These are phyloP conservation scores for Rhinoderma darwinii DNA, from an alignment of 2,113 vertebrate genomes.

Conservation along the genomic window DNA sequence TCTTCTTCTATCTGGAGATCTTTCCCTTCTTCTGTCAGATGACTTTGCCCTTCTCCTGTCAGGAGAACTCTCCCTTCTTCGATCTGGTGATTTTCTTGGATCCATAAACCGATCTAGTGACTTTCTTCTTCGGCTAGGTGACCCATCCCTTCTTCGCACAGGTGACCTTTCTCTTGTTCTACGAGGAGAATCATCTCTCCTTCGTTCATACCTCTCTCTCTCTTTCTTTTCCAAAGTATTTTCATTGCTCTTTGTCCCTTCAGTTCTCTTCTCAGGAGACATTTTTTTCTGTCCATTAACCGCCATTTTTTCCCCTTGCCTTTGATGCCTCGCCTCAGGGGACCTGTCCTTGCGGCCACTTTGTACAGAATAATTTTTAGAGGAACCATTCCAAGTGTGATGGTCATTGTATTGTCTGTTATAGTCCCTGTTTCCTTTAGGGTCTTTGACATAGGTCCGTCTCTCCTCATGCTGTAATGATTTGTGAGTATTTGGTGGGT, in stretches of 20 bases:
- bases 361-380: slow-evolving; percentile 77
- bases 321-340: slow-evolving; percentile 78
- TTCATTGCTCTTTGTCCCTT: slow-evolving; percentile 83
- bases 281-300: slow-evolving; percentile 76
- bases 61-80: slow-evolving; percentile 75
- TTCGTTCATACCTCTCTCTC: slow-evolving; percentile 63
- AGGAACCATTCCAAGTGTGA: slow-evolving; percentile 89
- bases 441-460: slow-evolving; percentile 77
- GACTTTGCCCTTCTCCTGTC: slow-evolving; percentile 75
- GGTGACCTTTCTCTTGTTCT: slow-evolving; percentile 72
- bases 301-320: slow-evolving; percentile 72
- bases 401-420: slow-evolving; percentile 81
- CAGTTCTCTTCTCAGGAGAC: slow-evolving; percentile 79
- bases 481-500: slow-evolving; percentile 87
- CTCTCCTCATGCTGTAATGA: slow-evolving; percentile 88
- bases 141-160: slow-evolving; percentile 60
- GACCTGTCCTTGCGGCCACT: slow-evolving; percentile 82
- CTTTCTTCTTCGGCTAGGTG: slow-evolving; percentile 71
- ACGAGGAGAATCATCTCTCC: slow-evolving; percentile 79
- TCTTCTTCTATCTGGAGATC: slow-evolving; percentile 77
- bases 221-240: slow-evolving; percentile 81
- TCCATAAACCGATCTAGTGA: slow-evolving; percentile 80
- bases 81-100: slow-evolving; percentile 65
- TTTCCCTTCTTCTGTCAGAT: slow-evolving; percentile 76
- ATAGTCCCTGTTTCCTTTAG: slow-evolving; percentile 78